Conservation (phyloP, 2,113 vertebrate genomes). For the Copsychus sechellarum region DNA sequence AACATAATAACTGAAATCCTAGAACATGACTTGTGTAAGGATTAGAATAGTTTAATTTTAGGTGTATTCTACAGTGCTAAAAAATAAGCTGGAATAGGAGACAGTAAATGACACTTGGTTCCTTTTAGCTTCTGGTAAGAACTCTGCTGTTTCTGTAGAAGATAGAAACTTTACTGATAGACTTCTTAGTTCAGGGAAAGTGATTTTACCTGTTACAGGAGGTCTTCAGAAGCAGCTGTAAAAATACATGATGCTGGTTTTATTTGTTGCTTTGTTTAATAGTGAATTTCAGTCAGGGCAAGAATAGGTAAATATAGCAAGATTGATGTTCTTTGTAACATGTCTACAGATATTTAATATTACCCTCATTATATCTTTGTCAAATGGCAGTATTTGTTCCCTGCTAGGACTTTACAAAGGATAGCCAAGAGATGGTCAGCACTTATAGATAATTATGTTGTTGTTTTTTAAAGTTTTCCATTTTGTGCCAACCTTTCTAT, state of each 20-base stretch:
- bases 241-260: background rate
- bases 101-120: background rate
- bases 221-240: background rate
- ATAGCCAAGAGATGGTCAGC: background rate
- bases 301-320: background rate
- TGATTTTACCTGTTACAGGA: background rate
- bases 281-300: background rate
- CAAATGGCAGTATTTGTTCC: background rate
- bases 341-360: background rate
- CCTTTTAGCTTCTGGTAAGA: background rate
- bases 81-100: background rate
- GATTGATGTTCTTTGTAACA: background rate
- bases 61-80: background rate
- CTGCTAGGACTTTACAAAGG: background rate
- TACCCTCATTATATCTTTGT: background rate
- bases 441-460: background rate
- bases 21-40: background rate
- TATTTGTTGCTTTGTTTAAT: background rate
- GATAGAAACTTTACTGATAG: background rate
- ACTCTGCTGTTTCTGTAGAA: background rate
- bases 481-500: background rate
- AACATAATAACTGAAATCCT: background rate
- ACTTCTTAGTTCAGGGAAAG: background rate
- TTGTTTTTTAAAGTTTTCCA: background rate
- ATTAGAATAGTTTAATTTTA: background rate